Evolutionary conservation across 2,113 vertebrate genomes (phyloP), one percentile per base, ranked within the genome.

Genomic region (Raja brachyura): DNA sequence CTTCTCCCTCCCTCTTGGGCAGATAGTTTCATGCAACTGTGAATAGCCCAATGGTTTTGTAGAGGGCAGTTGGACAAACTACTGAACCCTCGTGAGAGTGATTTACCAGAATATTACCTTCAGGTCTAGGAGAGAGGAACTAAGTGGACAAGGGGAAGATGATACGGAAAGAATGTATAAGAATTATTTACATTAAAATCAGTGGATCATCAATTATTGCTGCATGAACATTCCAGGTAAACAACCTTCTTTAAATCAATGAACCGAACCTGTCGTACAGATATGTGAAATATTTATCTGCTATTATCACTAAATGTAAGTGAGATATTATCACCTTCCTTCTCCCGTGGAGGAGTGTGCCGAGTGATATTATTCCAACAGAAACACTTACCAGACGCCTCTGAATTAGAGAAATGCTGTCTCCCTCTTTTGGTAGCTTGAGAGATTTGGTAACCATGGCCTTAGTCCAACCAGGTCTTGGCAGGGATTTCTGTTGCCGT

Each of bases 351-450:
- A 20, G 18, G 10, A 90, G 31, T 79, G 31, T 39, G 5, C 66
- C 2, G 66, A 16, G 66, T 59, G 59, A 59, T 59, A 28, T 4
- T 31, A 61, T 31, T 31, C 56, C 83, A 63, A 86, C 25, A 86
- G 54, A 85, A 92, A 54, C 20, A 92, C 66, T 92, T 92, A 92
- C 88, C 20, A 20, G 88, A 48, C 48, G 16, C n/a, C 68, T 90
- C 63, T 70, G 63, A 90, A 14, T 90, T 66, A 20, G 39, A 16
- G 88, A 48, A 66, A 3, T 73, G 88, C 9, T 10, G 22, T 48
- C 20, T 73, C 31, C 20, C 63, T 73, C 88, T 61, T 92, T 33
- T 66, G 25, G 88, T 10, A 11, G n/a, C 20, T 92, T 10, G 86
- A 92, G 39, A 48, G 0, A 22, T 48, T 92, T 92, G 33, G 66